A percentile compares a stretch with the other conserved stretches of the same genome.
Conservation (phyloP, 2,113 vertebrate species). For the Eira barbara region DNA sequence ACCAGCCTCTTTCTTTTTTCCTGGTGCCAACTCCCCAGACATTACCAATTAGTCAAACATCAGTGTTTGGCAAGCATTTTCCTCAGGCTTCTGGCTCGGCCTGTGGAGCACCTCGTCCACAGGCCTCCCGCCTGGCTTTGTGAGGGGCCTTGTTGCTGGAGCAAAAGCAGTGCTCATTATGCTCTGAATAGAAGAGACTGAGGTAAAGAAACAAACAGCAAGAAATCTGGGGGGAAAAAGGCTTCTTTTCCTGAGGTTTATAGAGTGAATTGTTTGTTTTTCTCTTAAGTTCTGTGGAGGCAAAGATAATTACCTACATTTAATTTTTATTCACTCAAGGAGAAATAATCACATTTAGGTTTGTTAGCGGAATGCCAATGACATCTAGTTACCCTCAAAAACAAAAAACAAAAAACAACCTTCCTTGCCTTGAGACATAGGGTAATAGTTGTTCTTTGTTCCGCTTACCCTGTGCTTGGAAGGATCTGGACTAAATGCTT, state of each 20-base stretch:
- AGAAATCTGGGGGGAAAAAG: not conserved
- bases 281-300: not conserved
- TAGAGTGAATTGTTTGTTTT: not conserved
- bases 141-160: not conserved
- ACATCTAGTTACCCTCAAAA: not conserved
- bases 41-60: constrained; percentile 63
- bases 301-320: not conserved
- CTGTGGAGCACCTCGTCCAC: not conserved
- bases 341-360: constrained; percentile 21
- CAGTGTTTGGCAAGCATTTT: constrained; percentile 30
- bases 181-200: not conserved
- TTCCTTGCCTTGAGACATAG: not conserved
- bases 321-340: constrained; percentile 21
- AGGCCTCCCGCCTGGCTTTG: not conserved
- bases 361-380: not conserved
- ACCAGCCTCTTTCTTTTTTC: constrained; percentile 25
- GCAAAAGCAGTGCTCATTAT: not conserved
- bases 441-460: not conserved
- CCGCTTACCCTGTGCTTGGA: not conserved
- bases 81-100: not conserved
- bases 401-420: not conserved
- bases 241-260: not conserved
- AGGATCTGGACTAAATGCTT: not conserved
- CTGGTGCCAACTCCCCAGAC: constrained; percentile 42
- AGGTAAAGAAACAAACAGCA: not conserved